Conservation (phyloP, 1,140 invertebrate genomes). For the Lycorma delicatula region DNA sequence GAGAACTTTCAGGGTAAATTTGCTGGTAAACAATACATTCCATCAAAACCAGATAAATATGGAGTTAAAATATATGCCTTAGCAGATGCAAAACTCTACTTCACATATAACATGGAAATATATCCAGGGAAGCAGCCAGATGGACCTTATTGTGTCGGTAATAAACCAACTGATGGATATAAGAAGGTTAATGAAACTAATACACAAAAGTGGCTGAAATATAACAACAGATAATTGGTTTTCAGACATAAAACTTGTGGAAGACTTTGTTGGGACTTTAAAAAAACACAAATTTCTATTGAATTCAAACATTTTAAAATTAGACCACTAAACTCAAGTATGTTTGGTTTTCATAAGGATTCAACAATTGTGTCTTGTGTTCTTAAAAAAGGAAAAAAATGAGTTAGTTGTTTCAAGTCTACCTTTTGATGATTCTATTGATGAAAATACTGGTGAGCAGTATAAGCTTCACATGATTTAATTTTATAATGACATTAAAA, state of each 20-base stretch:
- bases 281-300: no score
- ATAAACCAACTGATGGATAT: constrained; percentile 27
- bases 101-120: constrained; percentile 32
- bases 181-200: constrained; percentile 21
- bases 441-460: no score
- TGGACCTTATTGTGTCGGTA: constrained; percentile 27
- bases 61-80: constrained; percentile 39
- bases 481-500: no score
- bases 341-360: no score
- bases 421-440: no score
- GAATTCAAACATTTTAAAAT: no score
- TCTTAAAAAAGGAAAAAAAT: no score
- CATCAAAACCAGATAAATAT: constrained; percentile 39
- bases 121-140: constrained; percentile 33
- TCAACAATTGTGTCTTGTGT: no score
- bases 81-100: constrained; percentile 31
- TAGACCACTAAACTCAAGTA: no score
- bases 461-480: no score
- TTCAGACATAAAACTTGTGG: constrained; percentile 23
- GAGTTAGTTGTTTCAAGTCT: no score
- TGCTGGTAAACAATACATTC: constrained; percentile 36
- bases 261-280: no score
- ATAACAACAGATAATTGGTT: constrained; percentile 25
- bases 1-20: constrained; percentile 34
- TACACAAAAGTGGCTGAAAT: constrained; percentile 19